These are phyloP conservation scores for Capra hircus DNA, from an alignment of 2,113 vertebrate species.

Conservation along the genomic window DNA sequence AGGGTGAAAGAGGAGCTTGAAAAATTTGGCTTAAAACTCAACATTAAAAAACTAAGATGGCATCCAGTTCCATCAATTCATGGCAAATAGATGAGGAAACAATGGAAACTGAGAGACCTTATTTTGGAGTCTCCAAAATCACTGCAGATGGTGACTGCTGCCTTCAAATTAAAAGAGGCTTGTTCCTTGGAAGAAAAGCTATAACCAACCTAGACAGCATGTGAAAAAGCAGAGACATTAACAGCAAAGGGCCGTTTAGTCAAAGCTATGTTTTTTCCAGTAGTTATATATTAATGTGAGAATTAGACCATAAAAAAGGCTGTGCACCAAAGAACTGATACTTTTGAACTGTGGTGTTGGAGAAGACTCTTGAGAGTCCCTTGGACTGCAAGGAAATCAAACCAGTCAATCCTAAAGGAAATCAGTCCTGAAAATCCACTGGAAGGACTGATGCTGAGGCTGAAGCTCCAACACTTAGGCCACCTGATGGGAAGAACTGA, in stretches of 20 bases:
- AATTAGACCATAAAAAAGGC: neutral
- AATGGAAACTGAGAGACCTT: neutral
- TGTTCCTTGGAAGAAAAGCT: neutral
- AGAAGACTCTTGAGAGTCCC: neutral
- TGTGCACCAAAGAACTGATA: accelerated
- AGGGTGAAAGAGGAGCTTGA: neutral
- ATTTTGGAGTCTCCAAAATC: neutral
- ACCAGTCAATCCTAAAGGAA: neutral
- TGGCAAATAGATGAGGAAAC: neutral
- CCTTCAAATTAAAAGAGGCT: neutral
- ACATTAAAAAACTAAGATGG: neutral
- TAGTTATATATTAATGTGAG: neutral
- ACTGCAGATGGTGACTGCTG: neutral
- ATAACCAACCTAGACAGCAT: neutral
- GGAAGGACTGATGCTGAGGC: neutral
- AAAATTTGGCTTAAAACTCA: neutral
- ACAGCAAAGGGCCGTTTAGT: neutral
- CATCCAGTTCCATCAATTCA: neutral
- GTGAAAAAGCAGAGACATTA: neutral
- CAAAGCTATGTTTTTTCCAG: neutral
- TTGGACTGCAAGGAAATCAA: neutral
- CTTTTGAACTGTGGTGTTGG: neutral
- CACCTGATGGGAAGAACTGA: neutral
- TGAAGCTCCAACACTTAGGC: neutral
- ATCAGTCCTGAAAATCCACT: neutral